phyloP scores from a whole-genome alignment of 2,888 invertebrate species.

The Cryptocheilus praepositus region DNA sequence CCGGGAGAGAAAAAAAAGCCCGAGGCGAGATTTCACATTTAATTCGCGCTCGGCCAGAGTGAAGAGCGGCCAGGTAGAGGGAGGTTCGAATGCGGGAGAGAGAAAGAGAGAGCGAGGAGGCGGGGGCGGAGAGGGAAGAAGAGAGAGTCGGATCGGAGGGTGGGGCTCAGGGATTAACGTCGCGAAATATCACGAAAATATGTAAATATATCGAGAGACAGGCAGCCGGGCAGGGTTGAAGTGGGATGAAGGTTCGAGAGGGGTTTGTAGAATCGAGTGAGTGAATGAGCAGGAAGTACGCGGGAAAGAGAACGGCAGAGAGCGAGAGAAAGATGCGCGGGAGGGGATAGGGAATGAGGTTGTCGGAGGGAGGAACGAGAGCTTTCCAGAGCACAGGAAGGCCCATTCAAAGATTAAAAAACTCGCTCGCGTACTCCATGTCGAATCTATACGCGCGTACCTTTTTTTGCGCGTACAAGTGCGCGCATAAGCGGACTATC shows the following conservation, averaged over 20 bases:
- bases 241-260: constrained; percentile 21
- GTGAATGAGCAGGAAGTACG: constrained; percentile 13
- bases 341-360: constrained; percentile 18
- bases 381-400: constrained; percentile 52
- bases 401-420: constrained; percentile 66
- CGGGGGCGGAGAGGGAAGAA: constrained; percentile 30
- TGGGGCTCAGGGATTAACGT: constrained; percentile 64
- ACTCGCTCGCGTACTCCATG: constrained; percentile 55
- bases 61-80: constrained; percentile 22
- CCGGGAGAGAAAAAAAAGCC: constrained; percentile 43
- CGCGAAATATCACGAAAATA: constrained; percentile 67
- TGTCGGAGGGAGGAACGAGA: constrained; percentile 20
- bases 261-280: constrained; percentile 40
- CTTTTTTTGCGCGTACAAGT: constrained; percentile 40
- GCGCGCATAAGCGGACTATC: constrained; percentile 51
- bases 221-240: constrained; percentile 36
- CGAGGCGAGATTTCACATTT: constrained; percentile 64
- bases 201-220: constrained; percentile 66
- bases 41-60: constrained; percentile 59
- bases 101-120: neutral
- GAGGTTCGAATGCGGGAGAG: neutral
- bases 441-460: constrained; percentile 54
- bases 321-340: constrained; percentile 24
- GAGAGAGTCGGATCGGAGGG: constrained; percentile 20
- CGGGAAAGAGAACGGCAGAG: constrained; percentile 2